These are phyloP conservation scores for Hartigia nigra DNA, from an alignment of 2,888 invertebrate genomes.

Conservation along the genomic window DNA sequence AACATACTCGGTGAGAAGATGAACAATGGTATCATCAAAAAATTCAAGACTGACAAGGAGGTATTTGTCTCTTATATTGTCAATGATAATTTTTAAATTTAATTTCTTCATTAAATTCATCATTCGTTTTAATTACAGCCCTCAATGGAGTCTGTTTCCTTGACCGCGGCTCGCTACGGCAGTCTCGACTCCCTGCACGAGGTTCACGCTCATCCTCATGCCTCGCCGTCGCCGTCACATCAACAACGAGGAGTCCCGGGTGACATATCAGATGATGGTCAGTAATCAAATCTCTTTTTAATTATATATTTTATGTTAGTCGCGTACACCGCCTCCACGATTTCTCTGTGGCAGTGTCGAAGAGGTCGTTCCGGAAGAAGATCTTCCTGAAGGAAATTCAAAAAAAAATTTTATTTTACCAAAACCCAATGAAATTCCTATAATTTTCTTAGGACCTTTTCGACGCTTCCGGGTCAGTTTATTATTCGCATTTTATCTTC, in stretches of 20 bases:
- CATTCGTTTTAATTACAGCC: slow-evolving; percentile 33
- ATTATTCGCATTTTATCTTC: background rate
- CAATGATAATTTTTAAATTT: background rate
- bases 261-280: slow-evolving; percentile 66
- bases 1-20: slow-evolving; percentile 48
- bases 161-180: slow-evolving; percentile 63
- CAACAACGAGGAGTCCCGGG: slow-evolving; percentile 55
- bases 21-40: slow-evolving; percentile 62
- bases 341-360: background rate
- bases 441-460: background rate
- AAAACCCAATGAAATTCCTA: background rate
- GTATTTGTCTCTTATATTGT: slow-evolving; percentile 35
- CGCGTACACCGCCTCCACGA: background rate
- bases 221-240: slow-evolving; percentile 57
- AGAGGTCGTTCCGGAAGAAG: background rate
- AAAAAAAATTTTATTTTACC: background rate
- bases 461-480: background rate
- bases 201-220: slow-evolving; percentile 48
- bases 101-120: slow-evolving; percentile 2
- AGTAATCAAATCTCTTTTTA: slow-evolving; percentile 37
- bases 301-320: background rate
- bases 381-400: background rate
- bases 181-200: slow-evolving; percentile 72
- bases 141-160: slow-evolving; percentile 43
- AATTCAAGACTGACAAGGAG: slow-evolving; percentile 65